Percentiles rank a stretch among this genome's conserved stretches.
Conservation (phyloP, 2,888 invertebrate species). For the Agriopis aurantiaria region DNA sequence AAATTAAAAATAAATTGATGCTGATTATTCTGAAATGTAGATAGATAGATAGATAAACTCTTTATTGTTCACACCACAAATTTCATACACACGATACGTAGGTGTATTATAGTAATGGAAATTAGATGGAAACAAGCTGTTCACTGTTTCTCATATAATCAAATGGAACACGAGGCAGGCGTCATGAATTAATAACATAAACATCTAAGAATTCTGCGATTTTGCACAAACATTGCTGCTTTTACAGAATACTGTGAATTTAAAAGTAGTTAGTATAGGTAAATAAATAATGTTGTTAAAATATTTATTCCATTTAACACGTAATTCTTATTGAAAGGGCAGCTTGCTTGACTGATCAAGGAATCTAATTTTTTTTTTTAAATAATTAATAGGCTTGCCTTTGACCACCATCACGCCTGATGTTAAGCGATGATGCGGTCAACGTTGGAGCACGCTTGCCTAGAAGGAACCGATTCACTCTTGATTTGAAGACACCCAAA, state of each 20-base stretch:
- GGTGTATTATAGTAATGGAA: no score
- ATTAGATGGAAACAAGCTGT: constrained; percentile 4
- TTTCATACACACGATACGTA: no score
- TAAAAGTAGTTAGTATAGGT: constrained; percentile 30
- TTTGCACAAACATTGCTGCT: neutral
- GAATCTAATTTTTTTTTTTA: no score
- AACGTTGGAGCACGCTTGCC: no score
- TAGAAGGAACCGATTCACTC: no score
- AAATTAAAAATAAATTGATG: no score
- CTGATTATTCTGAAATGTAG: neutral
- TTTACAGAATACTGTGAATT: constrained; percentile 5
- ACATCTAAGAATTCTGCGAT: constrained; percentile 6
- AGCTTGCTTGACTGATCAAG: neutral
- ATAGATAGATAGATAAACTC: no score
- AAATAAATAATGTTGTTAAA: constrained; percentile 48
- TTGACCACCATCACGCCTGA: no score
- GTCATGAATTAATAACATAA: constrained; percentile 15
- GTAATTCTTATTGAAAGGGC: constrained; percentile 5
- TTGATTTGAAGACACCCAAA: no score
- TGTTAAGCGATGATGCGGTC: no score
- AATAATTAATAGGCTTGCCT: no score
- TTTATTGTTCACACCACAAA: no score
- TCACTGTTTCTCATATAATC: constrained; percentile 7
- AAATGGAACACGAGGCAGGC: constrained; percentile 6
- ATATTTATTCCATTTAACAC: constrained; percentile 49